phyloP scores from a whole-genome alignment of 2,888 invertebrate species.

The Synergus laeviventris region DNA sequence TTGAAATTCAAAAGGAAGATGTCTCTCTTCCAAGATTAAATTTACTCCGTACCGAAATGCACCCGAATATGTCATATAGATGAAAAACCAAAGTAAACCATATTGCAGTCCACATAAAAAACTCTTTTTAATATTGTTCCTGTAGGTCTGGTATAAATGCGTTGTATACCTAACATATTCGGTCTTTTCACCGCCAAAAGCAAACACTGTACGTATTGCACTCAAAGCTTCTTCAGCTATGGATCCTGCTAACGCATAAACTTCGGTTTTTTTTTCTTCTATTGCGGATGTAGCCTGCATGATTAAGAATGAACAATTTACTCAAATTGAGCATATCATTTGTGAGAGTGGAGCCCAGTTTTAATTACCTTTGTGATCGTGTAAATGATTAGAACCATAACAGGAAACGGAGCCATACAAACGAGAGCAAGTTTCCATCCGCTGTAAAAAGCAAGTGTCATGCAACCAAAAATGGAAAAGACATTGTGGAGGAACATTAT shows the following conservation, averaged over 20 bases:
- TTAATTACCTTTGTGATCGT: constrained; percentile 79
- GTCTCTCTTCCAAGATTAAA: constrained; percentile 80
- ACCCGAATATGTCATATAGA: constrained; percentile 86
- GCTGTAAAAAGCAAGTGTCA: constrained; percentile 84
- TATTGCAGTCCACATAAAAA: constrained; percentile 84
- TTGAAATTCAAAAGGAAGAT: constrained; percentile 65
- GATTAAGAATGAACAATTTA: neutral
- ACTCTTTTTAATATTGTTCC: constrained; percentile 84
- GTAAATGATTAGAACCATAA: constrained; percentile 79
- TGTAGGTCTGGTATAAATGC: constrained; percentile 80
- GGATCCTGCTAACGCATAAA: constrained; percentile 86
- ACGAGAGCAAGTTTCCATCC: constrained; percentile 91
- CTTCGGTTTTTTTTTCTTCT: constrained; percentile 82
- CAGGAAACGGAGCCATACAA: constrained; percentile 84
- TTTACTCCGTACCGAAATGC: constrained; percentile 91
- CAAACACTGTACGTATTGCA: constrained; percentile 86
- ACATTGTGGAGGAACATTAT: constrained; percentile 85
- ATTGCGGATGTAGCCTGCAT: constrained; percentile 77
- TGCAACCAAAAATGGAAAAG: constrained; percentile 82
- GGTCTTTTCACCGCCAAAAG: constrained; percentile 86
- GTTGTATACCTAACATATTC: constrained; percentile 83
- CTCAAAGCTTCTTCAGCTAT: constrained; percentile 88
- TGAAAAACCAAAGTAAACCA: constrained; percentile 86
- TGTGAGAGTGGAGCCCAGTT: constrained; percentile 77
- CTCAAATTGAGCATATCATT: no score